Base-by-base conservation (phyloP, 2,888 invertebrate species). In the Hartigia nigra region DNA sequence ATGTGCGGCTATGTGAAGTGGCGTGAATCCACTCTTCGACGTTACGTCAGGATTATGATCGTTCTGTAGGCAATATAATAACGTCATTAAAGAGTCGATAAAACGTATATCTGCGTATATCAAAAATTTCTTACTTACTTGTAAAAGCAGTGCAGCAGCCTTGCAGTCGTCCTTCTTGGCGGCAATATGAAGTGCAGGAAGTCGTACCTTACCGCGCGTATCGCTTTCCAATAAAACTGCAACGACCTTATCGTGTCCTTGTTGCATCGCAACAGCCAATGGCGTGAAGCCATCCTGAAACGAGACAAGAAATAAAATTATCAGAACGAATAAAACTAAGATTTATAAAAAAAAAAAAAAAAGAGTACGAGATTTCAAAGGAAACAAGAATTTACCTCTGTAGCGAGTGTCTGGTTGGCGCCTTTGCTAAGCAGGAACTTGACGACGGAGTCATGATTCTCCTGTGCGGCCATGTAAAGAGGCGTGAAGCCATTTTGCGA, bases 161-260 rank as follows among this genome's bases (percentile, higher is more conserved):
- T 98, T 98, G 80, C 98, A 97, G 90, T 99, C 99, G 91, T 99
- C 98, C 90, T 99, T 99, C 93, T 99, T 99, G 75, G 99, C 99
- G 31, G 99, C 99, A 85, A 99, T 99, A 92, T 99, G 99, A 78
- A 99, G 93, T 1, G 99, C 99, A 1, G 99, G 99, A 84, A 99
- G 93, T 79, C 98, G 95, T 12, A 99, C 98, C 92, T 98, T 99
- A 80, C 99, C 98, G 82, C 98, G 94, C 36, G 98, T 97, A 93
- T 99, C 99, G 87, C 98, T 98, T 91, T 99, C 99, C 77, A 99
- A 93, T 1, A 99, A 93, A 32, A 99, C 97, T 1, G 98, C 97
- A 1, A 99, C 99, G 74, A 99, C 98, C 91, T 98, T 96, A 90
- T 99, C 99, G 92, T 99, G 99, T 0, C 97, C 97, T 88, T 99